A percentile compares a stretch with the other conserved stretches of the same genome.
Evolutionary conservation across 1,140 invertebrate genomes (phyloP).

Genomic region (Scylla paramamosain): DNA sequence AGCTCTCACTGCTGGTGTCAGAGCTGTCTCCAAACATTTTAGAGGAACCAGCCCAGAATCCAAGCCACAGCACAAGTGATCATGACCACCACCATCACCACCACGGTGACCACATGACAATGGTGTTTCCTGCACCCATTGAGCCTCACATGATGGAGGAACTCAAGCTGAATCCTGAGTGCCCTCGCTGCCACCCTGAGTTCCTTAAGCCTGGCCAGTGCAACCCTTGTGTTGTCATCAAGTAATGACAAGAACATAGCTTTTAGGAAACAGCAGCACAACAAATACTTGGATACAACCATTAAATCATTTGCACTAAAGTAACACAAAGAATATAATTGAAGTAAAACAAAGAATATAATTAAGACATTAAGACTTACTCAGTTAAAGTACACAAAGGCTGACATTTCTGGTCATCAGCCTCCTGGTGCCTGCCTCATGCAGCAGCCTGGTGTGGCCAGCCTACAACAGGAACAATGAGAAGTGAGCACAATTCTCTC

Average conservation of each 20-base stretch:
- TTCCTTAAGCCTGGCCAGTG: constrained; percentile 76
- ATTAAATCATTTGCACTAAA: too few relatives aligned
- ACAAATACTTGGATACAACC: too few relatives aligned
- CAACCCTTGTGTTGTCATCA: constrained; percentile 76
- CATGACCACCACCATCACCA: constrained; percentile 33
- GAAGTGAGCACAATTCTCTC: too few relatives aligned
- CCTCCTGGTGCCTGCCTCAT: too few relatives aligned
- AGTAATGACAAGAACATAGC: not conserved
- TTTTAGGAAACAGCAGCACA: too few relatives aligned
- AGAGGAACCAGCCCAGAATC: not conserved
- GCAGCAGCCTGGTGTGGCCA: too few relatives aligned
- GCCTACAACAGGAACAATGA: too few relatives aligned
- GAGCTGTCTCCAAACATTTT: constrained; percentile 27
- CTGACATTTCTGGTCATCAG: too few relatives aligned
- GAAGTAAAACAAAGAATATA: too few relatives aligned
- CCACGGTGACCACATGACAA: constrained; percentile 66
- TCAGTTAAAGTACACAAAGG: too few relatives aligned
- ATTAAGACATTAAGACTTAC: too few relatives aligned
- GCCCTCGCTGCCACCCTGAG: constrained; percentile 76
- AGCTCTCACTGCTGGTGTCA: constrained; percentile 48
- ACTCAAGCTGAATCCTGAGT: constrained; percentile 71
- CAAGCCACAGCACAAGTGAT: not conserved
- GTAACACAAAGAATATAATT: too few relatives aligned
- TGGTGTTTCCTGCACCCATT: constrained; percentile 68
- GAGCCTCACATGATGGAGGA: constrained; percentile 36